These are phyloP conservation scores for Grallaria varia DNA, from an alignment of 2,113 vertebrate genomes.

Conservation along the genomic window DNA sequence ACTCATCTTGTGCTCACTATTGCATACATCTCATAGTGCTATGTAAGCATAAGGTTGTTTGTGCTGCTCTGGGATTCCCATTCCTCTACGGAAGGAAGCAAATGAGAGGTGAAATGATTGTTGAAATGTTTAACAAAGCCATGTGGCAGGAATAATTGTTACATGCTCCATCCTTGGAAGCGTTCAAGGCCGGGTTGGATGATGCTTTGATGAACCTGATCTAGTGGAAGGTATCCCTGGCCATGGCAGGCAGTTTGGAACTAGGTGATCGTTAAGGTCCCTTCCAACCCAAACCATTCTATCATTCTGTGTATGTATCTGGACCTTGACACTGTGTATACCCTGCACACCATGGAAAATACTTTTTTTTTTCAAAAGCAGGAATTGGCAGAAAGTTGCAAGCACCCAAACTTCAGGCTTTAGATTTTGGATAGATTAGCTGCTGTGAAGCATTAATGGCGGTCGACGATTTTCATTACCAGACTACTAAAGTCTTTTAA, in stretches of 20 bases:
- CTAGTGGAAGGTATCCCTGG: neutral
- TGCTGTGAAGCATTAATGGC: neutral
- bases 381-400: neutral
- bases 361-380: neutral
- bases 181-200: neutral
- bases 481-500: neutral
- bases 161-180: neutral
- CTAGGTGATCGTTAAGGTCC: neutral
- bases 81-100: neutral
- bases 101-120: neutral
- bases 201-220: neutral
- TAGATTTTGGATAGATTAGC: neutral
- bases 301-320: neutral
- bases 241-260: neutral
- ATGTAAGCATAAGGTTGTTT: neutral
- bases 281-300: neutral
- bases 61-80: neutral
- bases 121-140: neutral
- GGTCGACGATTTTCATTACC: neutral
- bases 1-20: rapidly evolving
- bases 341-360: neutral
- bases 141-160: neutral
- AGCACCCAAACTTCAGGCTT: neutral
- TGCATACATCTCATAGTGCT: neutral
- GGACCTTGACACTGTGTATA: neutral